Evolutionary conservation across 2,113 vertebrate genomes (phyloP).

Genomic region (Oreocharis arfaki): DNA sequence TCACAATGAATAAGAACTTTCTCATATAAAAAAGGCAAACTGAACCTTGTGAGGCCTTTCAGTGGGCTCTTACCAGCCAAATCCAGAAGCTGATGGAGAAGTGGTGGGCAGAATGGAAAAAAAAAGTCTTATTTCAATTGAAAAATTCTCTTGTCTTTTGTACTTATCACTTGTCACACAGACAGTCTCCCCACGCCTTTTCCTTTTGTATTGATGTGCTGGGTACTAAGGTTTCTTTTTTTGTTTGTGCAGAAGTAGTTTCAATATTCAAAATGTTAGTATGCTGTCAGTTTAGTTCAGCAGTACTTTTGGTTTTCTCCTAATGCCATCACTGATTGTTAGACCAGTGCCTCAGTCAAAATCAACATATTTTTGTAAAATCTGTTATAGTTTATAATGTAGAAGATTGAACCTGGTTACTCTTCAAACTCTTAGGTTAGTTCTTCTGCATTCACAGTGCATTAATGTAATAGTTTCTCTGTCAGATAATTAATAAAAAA

Average conservation of each 20-base stretch:
- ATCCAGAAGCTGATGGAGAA: neutral
- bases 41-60: neutral
- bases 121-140: neutral
- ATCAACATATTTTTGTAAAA: neutral
- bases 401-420: neutral
- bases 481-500: neutral
- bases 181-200: neutral
- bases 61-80: neutral
- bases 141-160: neutral
- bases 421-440: neutral
- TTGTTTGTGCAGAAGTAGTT: neutral
- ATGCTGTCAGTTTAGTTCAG: neutral
- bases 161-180: rapidly evolving
- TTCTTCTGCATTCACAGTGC: neutral
- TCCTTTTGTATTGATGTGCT: neutral
- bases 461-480: neutral
- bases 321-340: neutral
- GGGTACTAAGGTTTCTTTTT: neutral
- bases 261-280: neutral
- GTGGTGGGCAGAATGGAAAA: neutral
- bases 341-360: neutral
- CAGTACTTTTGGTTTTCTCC: neutral
- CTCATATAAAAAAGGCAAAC: neutral
- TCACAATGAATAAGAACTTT: neutral
- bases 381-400: neutral